Conservation (phyloP, 2,888 invertebrate genomes). For the Noctua janthina region DNA sequence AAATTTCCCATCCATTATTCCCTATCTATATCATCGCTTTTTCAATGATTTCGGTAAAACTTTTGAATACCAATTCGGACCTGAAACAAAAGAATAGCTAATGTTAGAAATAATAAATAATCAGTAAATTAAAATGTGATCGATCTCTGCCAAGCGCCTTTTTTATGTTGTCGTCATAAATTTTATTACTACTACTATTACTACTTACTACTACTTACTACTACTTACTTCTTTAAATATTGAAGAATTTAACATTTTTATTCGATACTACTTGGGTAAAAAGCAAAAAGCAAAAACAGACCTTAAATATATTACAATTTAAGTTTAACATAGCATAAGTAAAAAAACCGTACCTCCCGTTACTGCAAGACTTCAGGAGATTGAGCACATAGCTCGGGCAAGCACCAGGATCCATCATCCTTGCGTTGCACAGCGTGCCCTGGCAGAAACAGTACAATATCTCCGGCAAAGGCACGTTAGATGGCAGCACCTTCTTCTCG, state of each 20-base stretch:
- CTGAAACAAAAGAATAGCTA: conserved; percentile 72
- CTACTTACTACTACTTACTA: too few relatives aligned
- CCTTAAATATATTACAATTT: not conserved
- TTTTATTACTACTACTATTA: too few relatives aligned
- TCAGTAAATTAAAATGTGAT: conserved; percentile 40
- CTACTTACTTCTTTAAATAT: too few relatives aligned
- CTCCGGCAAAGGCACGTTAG: conserved; percentile 82
- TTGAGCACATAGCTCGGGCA: conserved; percentile 88
- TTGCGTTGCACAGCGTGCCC: conserved; percentile 85
- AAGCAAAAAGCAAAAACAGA: not conserved
- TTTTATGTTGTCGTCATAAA: conserved; percentile 49
- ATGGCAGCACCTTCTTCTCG: conserved; percentile 85
- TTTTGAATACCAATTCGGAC: conserved; percentile 70
- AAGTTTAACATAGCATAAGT: not conserved
- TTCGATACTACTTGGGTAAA: not conserved
- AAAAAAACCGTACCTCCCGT: conserved; percentile 81
- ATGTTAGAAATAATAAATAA: conserved; percentile 22
- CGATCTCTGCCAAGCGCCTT: conserved; percentile 32
- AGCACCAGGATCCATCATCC: conserved; percentile 84
- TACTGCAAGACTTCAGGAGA: conserved; percentile 83
- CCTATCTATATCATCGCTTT: conserved; percentile 38
- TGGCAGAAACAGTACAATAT: conserved; percentile 88
- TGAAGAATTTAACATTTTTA: not conserved
- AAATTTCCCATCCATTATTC: not conserved
- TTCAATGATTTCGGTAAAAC: conserved; percentile 66